Evolutionary conservation across 2,797 vertebrate species (phyloP).

Genomic region (Lateolabrax maculatus): DNA sequence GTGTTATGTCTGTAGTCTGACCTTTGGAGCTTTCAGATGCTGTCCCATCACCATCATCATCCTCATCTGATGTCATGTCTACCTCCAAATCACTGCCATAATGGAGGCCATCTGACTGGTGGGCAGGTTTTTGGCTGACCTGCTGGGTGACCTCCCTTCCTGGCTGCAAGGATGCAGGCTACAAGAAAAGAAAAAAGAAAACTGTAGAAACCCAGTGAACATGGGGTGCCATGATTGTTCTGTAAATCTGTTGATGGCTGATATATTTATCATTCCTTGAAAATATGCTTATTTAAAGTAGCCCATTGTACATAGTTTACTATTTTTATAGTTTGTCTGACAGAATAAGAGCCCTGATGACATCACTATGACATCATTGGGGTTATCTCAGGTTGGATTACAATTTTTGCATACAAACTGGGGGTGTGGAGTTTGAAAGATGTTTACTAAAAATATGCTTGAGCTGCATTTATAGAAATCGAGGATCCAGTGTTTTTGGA

Average conservation of each 20-base stretch:
- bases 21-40: slow-evolving; percentile 78
- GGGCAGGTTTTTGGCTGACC: slow-evolving; percentile 51
- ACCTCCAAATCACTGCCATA: slow-evolving; percentile 79
- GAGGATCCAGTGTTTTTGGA: not conserved
- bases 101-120: slow-evolving; percentile 67
- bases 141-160: slow-evolving; percentile 32
- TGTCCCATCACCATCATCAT: slow-evolving; percentile 74
- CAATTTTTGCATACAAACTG: not conserved
- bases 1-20: slow-evolving; percentile 25
- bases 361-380: not conserved
- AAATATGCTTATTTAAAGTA: not conserved
- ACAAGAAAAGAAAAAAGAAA: not conserved
- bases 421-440: not conserved
- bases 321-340: no score
- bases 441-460: no score
- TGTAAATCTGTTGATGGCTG: not conserved
- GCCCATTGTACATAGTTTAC: no score
- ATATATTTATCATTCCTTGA: not conserved
- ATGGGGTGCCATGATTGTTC: no score
- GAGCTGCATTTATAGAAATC: no score
- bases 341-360: not conserved
- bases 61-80: slow-evolving; percentile 78
- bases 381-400: not conserved
- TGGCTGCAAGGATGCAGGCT: slow-evolving; percentile 44
- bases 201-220: not conserved